These are phyloP conservation scores for human (Homo sapiens) DNA, from an alignment of 2,113 vertebrate genomes.

Conservation along the genomic window GRCh38 chr1:212634001-212634500, in stretches of 20 bases:
- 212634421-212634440: not conserved
- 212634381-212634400: not conserved
- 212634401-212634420: not conserved
- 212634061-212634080: no score
- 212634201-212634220: no score
- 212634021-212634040: no score
- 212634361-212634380: not conserved
- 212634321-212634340: not conserved
- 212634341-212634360: not conserved
- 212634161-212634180: no score
- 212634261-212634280: not conserved
- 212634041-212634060: no score
- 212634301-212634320: not conserved
- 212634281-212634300: not conserved
- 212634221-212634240: not conserved
- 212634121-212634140: no score
- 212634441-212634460: not conserved
- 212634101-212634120: no score
- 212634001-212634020: no score
- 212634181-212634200: no score
- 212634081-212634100: no score
- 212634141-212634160: no score
- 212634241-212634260: slow-evolving; percentile 14
- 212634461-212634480: not conserved
- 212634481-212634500: not conserved